Base-by-base conservation (phyloP, 2,113 vertebrate species). In the Oreochromis tanganicae region DNA sequence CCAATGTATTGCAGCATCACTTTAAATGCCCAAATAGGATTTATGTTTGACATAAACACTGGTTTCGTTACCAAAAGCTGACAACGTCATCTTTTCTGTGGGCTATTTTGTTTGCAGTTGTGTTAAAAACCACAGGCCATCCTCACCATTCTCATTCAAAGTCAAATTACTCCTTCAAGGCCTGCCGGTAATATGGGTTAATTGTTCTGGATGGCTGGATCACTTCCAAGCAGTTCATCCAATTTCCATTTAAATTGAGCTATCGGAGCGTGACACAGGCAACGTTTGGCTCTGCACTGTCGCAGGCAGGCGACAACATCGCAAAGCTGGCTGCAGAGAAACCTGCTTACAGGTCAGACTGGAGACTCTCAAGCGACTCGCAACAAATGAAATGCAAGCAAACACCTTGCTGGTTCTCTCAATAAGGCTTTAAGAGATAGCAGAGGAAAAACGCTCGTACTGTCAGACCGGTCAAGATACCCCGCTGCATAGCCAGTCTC, bases 241-340 rank as follows among this genome's bases (percentile, higher is more conserved):
- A 95, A 96, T 96, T 96, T 96, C 95, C 95, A 96, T 96, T 96
- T 96, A 96, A 95, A 96, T 96, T 95, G 91, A 96, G 95, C 95
- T 84, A 92, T 94, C 46, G 92, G 92, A 93, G 95, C 93, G 90
- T 95, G 94, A 95, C 95, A 90, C 46, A 71, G 89, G 85, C 79
- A 36, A 86, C 79, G 82, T 90, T 66, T 34, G 85, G 84, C 87
- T 89, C 29, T 57, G 82, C 92, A 54, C 88, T 50, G 93, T 83
- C 71, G 71, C 91, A 92, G 87, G 83, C 88, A 55, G 91, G 84
- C 63, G 87, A 87, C 90, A 86, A 80, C 19, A 75, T 38, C 13
- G 17, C 89, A 19, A 86, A 10, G 73, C 81, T 54, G 90, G 86
- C 75, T 82, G 90, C 83, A 85, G 32, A 90, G 71, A 84, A 91